Percentiles rank a stretch among this genome's conserved stretches.
phyloP scores from a whole-genome alignment of 2,888 invertebrate species.

The Eueremaeus valkanovi region DNA sequence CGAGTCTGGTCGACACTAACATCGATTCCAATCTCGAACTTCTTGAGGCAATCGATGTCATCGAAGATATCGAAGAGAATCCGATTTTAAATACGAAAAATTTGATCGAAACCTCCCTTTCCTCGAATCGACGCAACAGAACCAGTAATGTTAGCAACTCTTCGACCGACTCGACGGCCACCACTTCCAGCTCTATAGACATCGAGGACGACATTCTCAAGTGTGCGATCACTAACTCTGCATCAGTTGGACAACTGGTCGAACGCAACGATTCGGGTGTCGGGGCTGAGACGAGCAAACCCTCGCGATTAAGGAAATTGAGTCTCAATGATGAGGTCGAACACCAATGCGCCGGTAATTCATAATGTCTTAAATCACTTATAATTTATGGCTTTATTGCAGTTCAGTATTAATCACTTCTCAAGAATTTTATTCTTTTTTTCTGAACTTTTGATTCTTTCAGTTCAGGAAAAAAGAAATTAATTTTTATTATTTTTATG shows the following conservation, averaged over 20 bases:
- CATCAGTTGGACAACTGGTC: slow-evolving; percentile 59
- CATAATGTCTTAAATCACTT: neutral
- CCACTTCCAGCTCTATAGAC: slow-evolving; percentile 40
- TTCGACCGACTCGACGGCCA: slow-evolving; percentile 42
- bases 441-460: too few relatives aligned
- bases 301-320: slow-evolving; percentile 59
- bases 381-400: neutral
- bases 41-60: slow-evolving; percentile 42
- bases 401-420: neutral
- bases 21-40: slow-evolving; percentile 42
- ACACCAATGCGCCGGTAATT: slow-evolving; percentile 12
- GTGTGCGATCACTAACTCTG: slow-evolving; percentile 31
- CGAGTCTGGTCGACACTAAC: neutral
- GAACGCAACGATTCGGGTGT: slow-evolving; percentile 90
- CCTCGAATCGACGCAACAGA: slow-evolving; percentile 40
- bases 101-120: slow-evolving; percentile 34
- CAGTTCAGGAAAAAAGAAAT: too few relatives aligned
- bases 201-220: slow-evolving; percentile 22
- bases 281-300: slow-evolving; percentile 84
- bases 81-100: slow-evolving; percentile 39
- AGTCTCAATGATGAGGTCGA: slow-evolving; percentile 28
- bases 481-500: too few relatives aligned
- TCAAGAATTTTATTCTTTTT: too few relatives aligned
- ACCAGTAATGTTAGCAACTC: slow-evolving; percentile 42
- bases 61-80: slow-evolving; percentile 42